phyloP scores from a whole-genome alignment of 2,113 vertebrate species.

The Crocuta crocuta region DNA sequence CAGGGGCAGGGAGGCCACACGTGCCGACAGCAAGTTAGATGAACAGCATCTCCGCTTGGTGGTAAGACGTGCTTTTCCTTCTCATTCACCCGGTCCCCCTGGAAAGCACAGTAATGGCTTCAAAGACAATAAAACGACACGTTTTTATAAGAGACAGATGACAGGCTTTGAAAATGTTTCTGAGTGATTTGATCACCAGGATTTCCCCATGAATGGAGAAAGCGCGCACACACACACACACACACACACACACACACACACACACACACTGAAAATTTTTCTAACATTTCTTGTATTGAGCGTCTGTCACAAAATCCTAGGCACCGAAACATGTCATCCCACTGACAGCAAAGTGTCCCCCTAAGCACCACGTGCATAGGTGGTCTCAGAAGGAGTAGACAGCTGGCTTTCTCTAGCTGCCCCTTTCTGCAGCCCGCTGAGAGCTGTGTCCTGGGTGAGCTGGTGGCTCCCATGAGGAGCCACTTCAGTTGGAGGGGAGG shows the following conservation, averaged over 20 bases:
- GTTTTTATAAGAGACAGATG: background rate
- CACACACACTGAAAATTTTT: background rate
- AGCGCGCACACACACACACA: background rate
- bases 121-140: background rate
- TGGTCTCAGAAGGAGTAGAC: background rate
- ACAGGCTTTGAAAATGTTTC: background rate
- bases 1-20: background rate
- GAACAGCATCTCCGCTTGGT: background rate
- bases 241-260: background rate
- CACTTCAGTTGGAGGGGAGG: background rate
- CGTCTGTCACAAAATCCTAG: background rate
- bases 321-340: background rate
- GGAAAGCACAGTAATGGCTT: background rate
- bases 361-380: background rate
- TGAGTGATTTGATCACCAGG: slow-evolving; percentile 8
- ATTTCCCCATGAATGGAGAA: background rate
- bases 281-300: background rate
- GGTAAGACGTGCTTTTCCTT: background rate
- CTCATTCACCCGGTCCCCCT: background rate
- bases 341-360: background rate
- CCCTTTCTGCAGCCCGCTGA: fast-evolving
- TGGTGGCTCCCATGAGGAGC: fast-evolving
- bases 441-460: background rate
- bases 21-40: background rate
- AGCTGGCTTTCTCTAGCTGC: background rate